Percentiles rank a stretch among this genome's conserved stretches.
These are phyloP conservation scores for Gobio occitaniae DNA, from an alignment of 2,797 vertebrate genomes.

Conservation along the genomic window DNA sequence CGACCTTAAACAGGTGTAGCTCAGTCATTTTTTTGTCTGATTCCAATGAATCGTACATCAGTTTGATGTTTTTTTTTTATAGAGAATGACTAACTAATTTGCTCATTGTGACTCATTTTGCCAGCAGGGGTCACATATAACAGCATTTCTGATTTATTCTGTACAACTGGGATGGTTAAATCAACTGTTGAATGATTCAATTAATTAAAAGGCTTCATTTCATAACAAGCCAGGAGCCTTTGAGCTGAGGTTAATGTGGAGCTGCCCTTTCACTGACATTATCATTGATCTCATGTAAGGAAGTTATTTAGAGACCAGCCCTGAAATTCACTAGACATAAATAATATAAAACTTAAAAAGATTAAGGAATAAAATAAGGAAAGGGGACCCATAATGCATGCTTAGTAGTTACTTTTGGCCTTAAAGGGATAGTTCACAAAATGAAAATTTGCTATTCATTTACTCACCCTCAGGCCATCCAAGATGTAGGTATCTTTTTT, in stretches of 20 bases:
- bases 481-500: neutral
- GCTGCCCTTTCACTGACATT: slow-evolving; percentile 52
- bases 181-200: slow-evolving; percentile 51
- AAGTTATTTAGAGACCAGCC: slow-evolving; percentile 64
- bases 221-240: slow-evolving; percentile 51
- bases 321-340: slow-evolving; percentile 46
- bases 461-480: neutral
- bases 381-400: neutral
- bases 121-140: no score
- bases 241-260: slow-evolving; percentile 59
- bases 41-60: no score
- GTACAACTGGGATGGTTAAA: slow-evolving; percentile 41
- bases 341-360: slow-evolving; percentile 50
- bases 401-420: neutral
- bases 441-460: neutral
- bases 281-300: slow-evolving; percentile 62
- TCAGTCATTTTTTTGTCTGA: no score
- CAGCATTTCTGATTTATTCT: slow-evolving; percentile 11
- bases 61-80: no score
- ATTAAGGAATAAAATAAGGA: neutral
- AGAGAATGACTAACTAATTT: no score
- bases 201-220: slow-evolving; percentile 64
- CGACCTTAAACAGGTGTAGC: no score
- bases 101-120: no score
- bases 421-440: neutral